Evolutionary conservation across 2,113 vertebrate genomes (phyloP).

Genomic region (Pyrgilauda ruficollis): DNA sequence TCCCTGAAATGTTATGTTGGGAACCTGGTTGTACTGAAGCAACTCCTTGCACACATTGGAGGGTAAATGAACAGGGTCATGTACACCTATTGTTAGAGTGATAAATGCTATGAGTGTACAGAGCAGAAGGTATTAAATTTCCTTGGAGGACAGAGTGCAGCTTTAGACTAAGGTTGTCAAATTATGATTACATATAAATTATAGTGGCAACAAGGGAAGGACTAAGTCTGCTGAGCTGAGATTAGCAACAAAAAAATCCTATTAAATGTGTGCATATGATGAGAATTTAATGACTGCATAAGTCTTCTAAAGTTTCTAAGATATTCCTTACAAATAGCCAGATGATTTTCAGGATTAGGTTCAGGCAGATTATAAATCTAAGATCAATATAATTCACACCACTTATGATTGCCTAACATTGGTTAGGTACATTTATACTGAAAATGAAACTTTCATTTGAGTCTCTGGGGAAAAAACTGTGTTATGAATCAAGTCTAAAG

Average conservation of each 20-base stretch:
- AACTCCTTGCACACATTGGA: background rate
- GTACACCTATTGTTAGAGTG: background rate
- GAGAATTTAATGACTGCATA: slow-evolving; percentile 29
- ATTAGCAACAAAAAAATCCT: slow-evolving; percentile 45
- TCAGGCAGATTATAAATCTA: background rate
- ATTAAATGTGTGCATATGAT: background rate
- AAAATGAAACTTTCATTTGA: background rate
- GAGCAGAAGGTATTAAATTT: slow-evolving; percentile 28
- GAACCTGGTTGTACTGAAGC: background rate
- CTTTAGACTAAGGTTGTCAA: slow-evolving; percentile 27
- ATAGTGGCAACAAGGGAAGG: slow-evolving; percentile 29
- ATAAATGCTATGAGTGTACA: background rate
- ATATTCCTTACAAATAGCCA: background rate
- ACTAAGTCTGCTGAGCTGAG: slow-evolving; percentile 22
- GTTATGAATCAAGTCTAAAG: background rate
- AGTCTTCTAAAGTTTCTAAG: slow-evolving; percentile 37
- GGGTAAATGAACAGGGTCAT: background rate
- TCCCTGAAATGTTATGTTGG: background rate
- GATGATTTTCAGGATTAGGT: slow-evolving; percentile 1
- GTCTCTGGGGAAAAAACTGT: background rate
- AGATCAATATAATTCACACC: background rate
- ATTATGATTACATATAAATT: slow-evolving; percentile 54
- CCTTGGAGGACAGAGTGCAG: slow-evolving; percentile 13
- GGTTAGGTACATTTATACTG: background rate
- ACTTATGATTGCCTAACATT: background rate